Percentiles rank a stretch among this genome's conserved stretches.
phyloP scores from a whole-genome alignment of 2,113 vertebrate species.

The Thunnus maccoyii region DNA sequence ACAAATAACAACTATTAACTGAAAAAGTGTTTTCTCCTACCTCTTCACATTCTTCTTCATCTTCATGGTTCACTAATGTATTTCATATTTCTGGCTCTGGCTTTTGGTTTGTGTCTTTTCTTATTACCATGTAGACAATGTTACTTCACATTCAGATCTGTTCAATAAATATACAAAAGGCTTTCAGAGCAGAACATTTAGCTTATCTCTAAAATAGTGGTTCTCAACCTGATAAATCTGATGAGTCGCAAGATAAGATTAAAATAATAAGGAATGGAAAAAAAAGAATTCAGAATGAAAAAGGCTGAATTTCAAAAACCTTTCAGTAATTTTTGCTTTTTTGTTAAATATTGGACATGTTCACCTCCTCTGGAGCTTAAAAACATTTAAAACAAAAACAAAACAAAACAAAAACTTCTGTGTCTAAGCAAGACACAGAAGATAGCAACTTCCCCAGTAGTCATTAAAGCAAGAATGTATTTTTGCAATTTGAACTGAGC shows the following conservation, averaged over 20 bases:
- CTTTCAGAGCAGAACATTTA: not conserved
- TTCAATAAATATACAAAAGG: not conserved
- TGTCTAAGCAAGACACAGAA: not conserved
- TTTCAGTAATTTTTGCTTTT: too few species aligned
- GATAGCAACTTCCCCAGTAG: not conserved
- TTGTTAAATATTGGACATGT: too few species aligned
- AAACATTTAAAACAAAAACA: too few species aligned
- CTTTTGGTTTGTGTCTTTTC: not conserved
- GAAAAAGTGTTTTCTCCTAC: not conserved
- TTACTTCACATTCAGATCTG: not conserved
- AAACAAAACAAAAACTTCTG: too few species aligned
- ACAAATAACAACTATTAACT: constrained; percentile 11
- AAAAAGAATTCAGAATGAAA: too few species aligned
- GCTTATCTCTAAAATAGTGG: not conserved
- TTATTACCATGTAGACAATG: not conserved
- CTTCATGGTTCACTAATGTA: not conserved
- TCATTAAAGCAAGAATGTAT: constrained; percentile 1
- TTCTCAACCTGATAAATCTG: not conserved
- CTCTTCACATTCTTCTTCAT: not conserved
- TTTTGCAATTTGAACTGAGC: constrained; percentile 17
- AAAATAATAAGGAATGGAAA: not conserved
- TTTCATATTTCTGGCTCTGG: not conserved
- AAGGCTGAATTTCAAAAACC: too few species aligned
- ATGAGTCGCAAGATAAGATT: not conserved
- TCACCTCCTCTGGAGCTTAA: too few species aligned